phyloP scores from a whole-genome alignment of 2,888 invertebrate species.

The Eurois occulta region DNA sequence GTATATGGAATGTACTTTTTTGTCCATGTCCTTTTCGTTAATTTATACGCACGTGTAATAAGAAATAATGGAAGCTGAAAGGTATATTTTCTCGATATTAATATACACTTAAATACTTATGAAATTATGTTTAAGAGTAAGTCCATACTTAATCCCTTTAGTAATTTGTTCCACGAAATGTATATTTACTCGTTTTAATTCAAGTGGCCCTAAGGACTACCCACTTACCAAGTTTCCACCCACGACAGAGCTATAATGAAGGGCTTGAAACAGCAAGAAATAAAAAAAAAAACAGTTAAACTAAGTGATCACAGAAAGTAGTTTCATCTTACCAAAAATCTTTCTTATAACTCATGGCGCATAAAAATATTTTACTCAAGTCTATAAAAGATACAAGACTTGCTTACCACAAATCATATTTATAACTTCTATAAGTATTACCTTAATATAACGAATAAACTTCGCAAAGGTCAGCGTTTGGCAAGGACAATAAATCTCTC shows the following conservation, averaged over 20 bases:
- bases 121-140: neutral
- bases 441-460: constrained; percentile 55
- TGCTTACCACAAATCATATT: constrained; percentile 62
- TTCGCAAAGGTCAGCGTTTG: constrained; percentile 62
- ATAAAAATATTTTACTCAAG: constrained; percentile 49
- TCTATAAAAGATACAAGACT: constrained; percentile 53
- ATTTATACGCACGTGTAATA: constrained; percentile 10
- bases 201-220: constrained; percentile 9
- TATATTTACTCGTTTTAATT: constrained; percentile 31
- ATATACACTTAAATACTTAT: constrained; percentile 16
- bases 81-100: neutral
- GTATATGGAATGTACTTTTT: too few relatives aligned
- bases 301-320: constrained; percentile 18
- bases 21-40: too few relatives aligned
- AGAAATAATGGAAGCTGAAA: neutral
- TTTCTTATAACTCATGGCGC: constrained; percentile 17
- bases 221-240: neutral
- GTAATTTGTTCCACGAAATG: constrained; percentile 24
- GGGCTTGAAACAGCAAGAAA: neutral
- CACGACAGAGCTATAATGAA: constrained; percentile 8
- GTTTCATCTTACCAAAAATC: constrained; percentile 36
- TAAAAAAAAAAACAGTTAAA: constrained; percentile 28
- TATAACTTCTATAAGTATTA: constrained; percentile 66
- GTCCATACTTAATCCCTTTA: neutral
- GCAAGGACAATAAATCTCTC: constrained; percentile 61